A percentile compares a stretch with the other conserved stretches of the same genome.
Conservation (phyloP, 2,113 vertebrate genomes). For the Phyllopteryx taeniolatus region DNA sequence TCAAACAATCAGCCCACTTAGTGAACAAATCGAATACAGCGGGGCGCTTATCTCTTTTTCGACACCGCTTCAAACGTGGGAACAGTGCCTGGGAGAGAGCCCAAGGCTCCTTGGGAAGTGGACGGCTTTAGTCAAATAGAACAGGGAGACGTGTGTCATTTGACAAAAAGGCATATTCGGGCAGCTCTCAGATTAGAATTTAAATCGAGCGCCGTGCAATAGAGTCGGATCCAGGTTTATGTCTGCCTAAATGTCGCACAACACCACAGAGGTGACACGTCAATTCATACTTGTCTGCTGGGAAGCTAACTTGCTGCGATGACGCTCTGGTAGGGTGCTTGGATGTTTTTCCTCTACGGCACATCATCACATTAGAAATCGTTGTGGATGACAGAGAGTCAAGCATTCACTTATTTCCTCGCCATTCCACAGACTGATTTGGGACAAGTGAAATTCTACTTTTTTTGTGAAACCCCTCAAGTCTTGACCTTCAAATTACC, state of each 20-base stretch:
- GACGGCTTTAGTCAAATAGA: background rate
- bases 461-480: too few species aligned
- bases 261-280: slow-evolving; percentile 22
- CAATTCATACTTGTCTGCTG: slow-evolving; percentile 33
- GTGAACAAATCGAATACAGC: background rate
- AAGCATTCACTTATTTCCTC: too few species aligned
- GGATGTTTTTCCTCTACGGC: background rate
- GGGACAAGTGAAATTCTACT: background rate
- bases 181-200: background rate
- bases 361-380: background rate
- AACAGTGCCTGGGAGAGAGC: slow-evolving; percentile 3
- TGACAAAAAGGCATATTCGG: background rate
- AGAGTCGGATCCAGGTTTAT: background rate
- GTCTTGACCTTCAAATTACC: too few species aligned
- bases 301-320: background rate
- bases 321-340: background rate
- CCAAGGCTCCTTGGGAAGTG: background rate
- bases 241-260: background rate
- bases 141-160: background rate
- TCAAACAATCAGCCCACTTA: background rate
- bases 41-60: background rate
- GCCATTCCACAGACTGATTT: background rate
- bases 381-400: too few species aligned
- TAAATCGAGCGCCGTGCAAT: background rate
- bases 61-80: slow-evolving; percentile 4